These are phyloP conservation scores for Noctilio leporinus DNA, from an alignment of 2,113 vertebrate genomes.

Conservation along the genomic window DNA sequence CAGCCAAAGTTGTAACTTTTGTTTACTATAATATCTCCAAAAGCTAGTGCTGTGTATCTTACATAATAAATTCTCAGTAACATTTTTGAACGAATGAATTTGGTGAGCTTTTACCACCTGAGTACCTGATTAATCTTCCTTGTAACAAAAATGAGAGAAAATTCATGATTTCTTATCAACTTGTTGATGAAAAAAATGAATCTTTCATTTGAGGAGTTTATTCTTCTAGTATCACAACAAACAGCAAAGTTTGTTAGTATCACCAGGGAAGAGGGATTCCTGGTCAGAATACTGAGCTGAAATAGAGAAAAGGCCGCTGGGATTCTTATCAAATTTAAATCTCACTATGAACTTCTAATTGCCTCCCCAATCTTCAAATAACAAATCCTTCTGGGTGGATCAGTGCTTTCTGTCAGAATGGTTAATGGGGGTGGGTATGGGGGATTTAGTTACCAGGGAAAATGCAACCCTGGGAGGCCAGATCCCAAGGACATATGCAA, in stretches of 20 bases:
- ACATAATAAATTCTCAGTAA: neutral
- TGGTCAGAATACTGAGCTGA: neutral
- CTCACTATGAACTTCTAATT: slow-evolving; percentile 43
- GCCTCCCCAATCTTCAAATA: neutral
- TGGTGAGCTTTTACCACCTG: neutral
- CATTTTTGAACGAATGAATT: neutral
- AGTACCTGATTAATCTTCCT: neutral
- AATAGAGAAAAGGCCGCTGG: neutral
- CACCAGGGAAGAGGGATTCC: rapidly evolving
- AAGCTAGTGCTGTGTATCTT: neutral
- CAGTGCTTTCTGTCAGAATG: neutral
- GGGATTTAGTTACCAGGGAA: neutral
- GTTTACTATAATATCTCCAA: neutral
- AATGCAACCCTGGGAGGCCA: neutral
- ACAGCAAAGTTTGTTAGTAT: slow-evolving; percentile 6
- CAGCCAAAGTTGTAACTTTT: neutral
- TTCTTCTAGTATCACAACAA: neutral
- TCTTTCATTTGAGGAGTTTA: neutral
- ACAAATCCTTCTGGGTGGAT: slow-evolving; percentile 33
- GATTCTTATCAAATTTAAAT: slow-evolving; percentile 33
- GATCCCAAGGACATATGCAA: neutral
- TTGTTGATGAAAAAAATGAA: neutral
- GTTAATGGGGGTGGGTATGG: neutral
- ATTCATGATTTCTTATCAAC: neutral
- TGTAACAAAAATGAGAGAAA: neutral